Conservation (phyloP, 2,797 vertebrate species). For the Danionella dracula region DNA sequence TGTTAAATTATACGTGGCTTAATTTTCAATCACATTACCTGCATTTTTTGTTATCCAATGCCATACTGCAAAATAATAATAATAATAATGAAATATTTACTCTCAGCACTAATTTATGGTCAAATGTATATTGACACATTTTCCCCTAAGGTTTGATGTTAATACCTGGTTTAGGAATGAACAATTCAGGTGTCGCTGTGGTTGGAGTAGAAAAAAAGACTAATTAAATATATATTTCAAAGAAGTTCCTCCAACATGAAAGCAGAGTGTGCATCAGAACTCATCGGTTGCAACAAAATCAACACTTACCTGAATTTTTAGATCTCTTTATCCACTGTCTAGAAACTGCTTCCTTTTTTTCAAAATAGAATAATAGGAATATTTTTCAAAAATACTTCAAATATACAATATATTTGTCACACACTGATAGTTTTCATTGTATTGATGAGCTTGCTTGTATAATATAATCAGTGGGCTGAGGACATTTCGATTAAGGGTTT, state of each 20-base stretch:
- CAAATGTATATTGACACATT: too few species aligned
- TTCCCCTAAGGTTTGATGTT: too few species aligned
- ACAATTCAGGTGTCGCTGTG: not conserved
- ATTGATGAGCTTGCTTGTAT: too few species aligned
- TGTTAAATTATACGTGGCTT: not conserved
- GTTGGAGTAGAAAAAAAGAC: not conserved
- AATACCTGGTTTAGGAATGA: constrained; percentile 22
- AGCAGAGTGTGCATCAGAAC: not conserved
- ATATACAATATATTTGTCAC: too few species aligned
- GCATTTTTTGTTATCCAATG: constrained; percentile 20
- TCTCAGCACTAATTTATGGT: too few species aligned
- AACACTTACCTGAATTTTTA: constrained; percentile 19
- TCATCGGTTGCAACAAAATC: not conserved
- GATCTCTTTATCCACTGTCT: constrained; percentile 13
- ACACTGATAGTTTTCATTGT: too few species aligned
- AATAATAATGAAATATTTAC: not conserved
- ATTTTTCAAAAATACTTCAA: too few species aligned
- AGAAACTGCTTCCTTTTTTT: not conserved
- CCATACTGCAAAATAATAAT: constrained; percentile 26
- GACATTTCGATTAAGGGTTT: too few species aligned
- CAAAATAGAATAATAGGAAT: too few species aligned
- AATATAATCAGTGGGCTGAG: too few species aligned
- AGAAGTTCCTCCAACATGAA: not conserved
- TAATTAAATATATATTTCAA: not conserved
- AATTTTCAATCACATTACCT: constrained; percentile 20